Evolutionary conservation across 1,140 invertebrate species (phyloP), one percentile per base, ranked within the genome.

Genomic region (Sycobia sp.): DNA sequence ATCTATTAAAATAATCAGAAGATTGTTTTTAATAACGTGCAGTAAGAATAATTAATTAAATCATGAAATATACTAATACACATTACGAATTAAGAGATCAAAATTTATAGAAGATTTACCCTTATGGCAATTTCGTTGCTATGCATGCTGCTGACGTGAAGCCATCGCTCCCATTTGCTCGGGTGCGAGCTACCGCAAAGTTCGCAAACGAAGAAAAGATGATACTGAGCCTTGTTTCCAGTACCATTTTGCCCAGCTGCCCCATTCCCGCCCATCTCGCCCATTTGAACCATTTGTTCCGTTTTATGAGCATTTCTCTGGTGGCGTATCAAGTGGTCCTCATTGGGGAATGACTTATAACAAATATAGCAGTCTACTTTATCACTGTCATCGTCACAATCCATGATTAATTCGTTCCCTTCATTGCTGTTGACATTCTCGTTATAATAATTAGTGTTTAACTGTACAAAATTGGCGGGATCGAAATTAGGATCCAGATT

Each of bases 81-180:
- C n/a, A n/a, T n/a, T n/a, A n/a, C n/a, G n/a, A n/a, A n/a, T n/a
- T n/a, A n/a, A n/a, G n/a, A n/a, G n/a, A n/a, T n/a, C n/a, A n/a
- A n/a, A n/a, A n/a, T n/a, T 69, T 68, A 75, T 58, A n/a, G n/a
- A n/a, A n/a, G n/a, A n/a, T n/a, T n/a, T n/a, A 83, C 73, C 56
- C 73, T 76, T 23, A 81, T 81, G 3, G 74, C 63, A 32, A 73
- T 46, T 55, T 85, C 83, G 18, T 81, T 72, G 13, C 62, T 66
- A 57, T 85, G 84, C 23, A 70, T 66, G 4, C 73, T 78, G 20
- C 76, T 81, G 4, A 85, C 80, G 65, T 85, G 84, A 20, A 81
- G 72, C 84, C 84, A 85, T 39, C 83, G 78, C 62, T 85, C 84
- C 73, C 83, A 82, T 64, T 84, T 83, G 29, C 81, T 83, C 0